Conservation (phyloP, 2,888 invertebrate species). For the Copidosoma aretas region DNA sequence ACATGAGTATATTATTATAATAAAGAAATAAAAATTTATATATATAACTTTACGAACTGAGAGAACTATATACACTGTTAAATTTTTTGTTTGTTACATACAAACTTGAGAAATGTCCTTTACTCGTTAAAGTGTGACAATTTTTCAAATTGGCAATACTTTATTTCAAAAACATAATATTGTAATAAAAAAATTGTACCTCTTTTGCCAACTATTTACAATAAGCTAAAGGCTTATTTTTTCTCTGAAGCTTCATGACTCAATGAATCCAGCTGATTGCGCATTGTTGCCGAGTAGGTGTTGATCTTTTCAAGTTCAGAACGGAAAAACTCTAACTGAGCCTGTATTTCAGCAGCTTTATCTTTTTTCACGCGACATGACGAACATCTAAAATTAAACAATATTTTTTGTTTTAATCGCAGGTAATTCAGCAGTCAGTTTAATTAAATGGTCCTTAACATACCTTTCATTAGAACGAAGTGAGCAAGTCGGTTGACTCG, state of each 20-base stretch:
- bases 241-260: conserved; percentile 14
- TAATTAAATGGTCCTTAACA: neutral
- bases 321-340: conserved; percentile 52
- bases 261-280: conserved; percentile 52
- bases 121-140: conserved; percentile 9
- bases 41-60: conserved; percentile 1
- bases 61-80: neutral
- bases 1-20: conserved; percentile 5
- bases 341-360: conserved; percentile 45
- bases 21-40: conserved; percentile 9
- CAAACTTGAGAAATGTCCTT: conserved; percentile 33
- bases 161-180: conserved; percentile 12
- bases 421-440: no score
- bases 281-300: conserved; percentile 52
- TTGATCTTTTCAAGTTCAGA: conserved; percentile 54
- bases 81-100: conserved; percentile 35
- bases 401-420: neutral
- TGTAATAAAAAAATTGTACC: conserved; percentile 38
- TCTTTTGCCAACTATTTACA: conserved; percentile 41
- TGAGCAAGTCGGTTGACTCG: conserved; percentile 36
- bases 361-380: conserved; percentile 23
- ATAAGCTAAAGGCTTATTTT: conserved; percentile 21
- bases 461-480: conserved; percentile 41
- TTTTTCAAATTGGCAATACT: conserved; percentile 28
- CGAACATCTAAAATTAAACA: conserved; percentile 22